Evolutionary conservation across 2,888 invertebrate species (phyloP), one percentile per base, ranked within the genome.

Genomic region (Tineola bisselliella): DNA sequence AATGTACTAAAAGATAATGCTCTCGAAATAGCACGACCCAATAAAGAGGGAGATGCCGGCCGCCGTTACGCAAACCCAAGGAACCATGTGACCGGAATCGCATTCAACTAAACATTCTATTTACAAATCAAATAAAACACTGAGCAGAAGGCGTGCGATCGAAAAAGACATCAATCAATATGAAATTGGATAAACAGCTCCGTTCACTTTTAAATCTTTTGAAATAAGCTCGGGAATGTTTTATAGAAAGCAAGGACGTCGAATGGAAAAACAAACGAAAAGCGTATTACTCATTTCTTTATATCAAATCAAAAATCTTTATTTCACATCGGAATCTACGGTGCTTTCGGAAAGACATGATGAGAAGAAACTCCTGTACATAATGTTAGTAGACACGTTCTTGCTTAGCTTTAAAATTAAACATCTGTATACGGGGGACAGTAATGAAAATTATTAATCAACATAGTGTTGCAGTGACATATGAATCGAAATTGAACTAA

Each of bases 21-120:
- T 64, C 71, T 75, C 64, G 69, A 77, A 82, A 82, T 81, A 82
- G 82, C 76, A 73, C 77, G 80, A 79, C 81, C 80, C 74, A 80
- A 81, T 82, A 81, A n/a, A 81, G 75, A 76, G 73, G 72, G 76
- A 72, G 70, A 72, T 70, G 68, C 67, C 69, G 69, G 58, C 66
- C 69, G 70, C 66, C 66, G 68, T 83, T 83, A 70, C 78, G 78
- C 71, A 81, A 81, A 69, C 63, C 63, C 70, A 68, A 64, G n/a
- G 68, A 68, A 68, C 78, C 78, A 77, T 75, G 72, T 70, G 71
- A 72, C 70, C 70, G 70, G 70, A 68, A 68, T 69, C 59, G 56
- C 12, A 56, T 25, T 25, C 56, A 19, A 17, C 52, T 52, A 18
- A 48, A 17, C 48, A 48, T 48, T 48, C 48, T 48, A 48, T 48